Base-by-base conservation (phyloP, 2,888 invertebrate species). In the Latheticus oryzae region DNA sequence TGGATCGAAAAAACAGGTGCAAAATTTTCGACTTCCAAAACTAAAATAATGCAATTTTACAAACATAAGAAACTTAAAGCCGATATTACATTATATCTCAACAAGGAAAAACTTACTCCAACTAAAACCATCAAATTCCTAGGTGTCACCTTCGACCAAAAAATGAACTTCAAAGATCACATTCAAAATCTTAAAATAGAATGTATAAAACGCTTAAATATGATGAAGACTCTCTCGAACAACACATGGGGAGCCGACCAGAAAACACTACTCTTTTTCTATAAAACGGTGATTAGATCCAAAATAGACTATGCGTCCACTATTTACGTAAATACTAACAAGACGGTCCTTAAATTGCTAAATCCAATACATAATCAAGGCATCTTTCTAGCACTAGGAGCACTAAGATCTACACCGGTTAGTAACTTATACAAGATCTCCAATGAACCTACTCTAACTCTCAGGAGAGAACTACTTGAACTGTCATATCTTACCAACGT, bases 191-290 rank as follows among this genome's bases (percentile, higher is more conserved):
- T 47, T 7, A 32, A 26, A 28, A 21, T 5, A 4, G 26, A 33
- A 21, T 45, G 47, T n/a, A 24, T 11, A 3, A 47, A 30, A 15
- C 5, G 21, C 3, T 8, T 45, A 17, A 28, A 30, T 5, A 2
- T 55, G 1, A 16, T 55, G 33, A 55, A 55, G 30, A 30, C 35
- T 19, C 32, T 55, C 3, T 26, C 54, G 3, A 24, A 38, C 30
- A 5, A 35, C 35, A 2, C 5, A 1, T 54, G 45, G 54, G 43
- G 33, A 32, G 33, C 30, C 2, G 42, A 30, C 12, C 32, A 26
- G 13, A 19, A 16, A 2, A 24, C 9, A 15, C 8, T 37, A 26
- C 24, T 32, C 9, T n/a, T 2, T 5, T 32, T 47, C 15, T 47
- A 47, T 21, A 47, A 8, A 30, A 12, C 12, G n/a, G 13, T 47